phyloP scores from a whole-genome alignment of 2,797 vertebrate genomes.

The Morus bassanus region DNA sequence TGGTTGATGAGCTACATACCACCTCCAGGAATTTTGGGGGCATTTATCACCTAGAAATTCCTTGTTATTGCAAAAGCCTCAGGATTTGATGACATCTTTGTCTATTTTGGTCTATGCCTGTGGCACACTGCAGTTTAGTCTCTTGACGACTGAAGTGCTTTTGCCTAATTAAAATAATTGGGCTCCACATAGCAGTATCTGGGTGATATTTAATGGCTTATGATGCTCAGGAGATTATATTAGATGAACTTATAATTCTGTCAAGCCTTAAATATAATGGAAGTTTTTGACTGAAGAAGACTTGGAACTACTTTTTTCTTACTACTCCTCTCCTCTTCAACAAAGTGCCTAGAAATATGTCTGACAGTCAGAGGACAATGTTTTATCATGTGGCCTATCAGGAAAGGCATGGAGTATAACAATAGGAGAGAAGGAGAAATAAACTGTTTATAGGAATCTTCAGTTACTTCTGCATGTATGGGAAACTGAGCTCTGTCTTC shows the following conservation, averaged over 20 bases:
- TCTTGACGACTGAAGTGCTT: background rate
- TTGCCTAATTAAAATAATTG: conserved; percentile 55
- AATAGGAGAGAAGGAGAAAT: background rate
- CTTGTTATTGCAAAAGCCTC: background rate
- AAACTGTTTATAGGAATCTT: background rate
- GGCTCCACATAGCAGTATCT: background rate
- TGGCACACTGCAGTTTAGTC: background rate
- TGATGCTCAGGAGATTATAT: conserved; percentile 33
- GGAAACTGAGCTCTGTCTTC: background rate
- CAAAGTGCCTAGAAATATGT: background rate
- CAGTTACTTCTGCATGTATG: background rate
- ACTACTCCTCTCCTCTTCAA: background rate
- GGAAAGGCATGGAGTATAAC: background rate
- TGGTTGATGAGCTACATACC: background rate
- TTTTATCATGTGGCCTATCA: background rate
- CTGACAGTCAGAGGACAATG: background rate
- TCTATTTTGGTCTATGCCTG: conserved; percentile 13
- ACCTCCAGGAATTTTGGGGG: background rate
- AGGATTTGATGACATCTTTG: background rate
- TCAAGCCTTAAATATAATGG: background rate
- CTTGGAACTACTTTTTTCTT: background rate
- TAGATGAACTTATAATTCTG: conserved; percentile 3
- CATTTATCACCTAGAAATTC: background rate
- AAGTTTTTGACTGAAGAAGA: background rate
- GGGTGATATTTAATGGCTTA: conserved; percentile 20